Evolutionary conservation across 2,797 vertebrate species (phyloP).

Genomic region (Prionace glauca): DNA sequence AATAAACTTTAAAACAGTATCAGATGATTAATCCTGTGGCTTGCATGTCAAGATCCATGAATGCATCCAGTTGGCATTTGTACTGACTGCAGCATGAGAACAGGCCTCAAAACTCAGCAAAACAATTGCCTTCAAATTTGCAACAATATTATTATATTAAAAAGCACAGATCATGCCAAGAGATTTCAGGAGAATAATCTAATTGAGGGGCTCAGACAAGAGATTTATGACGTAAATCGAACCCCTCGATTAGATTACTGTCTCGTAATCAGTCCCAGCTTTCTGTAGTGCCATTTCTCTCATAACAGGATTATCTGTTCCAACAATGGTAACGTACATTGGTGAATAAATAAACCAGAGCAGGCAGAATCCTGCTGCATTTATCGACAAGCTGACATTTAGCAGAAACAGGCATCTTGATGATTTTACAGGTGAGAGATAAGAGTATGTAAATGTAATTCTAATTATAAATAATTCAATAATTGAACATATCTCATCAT

Average conservation of each 20-base stretch:
- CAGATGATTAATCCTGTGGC: neutral
- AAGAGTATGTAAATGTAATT: neutral
- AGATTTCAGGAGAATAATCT: conserved; percentile 24
- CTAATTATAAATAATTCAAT: conserved; percentile 7
- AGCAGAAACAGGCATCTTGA: neutral
- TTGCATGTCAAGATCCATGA: neutral
- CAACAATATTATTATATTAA: neutral
- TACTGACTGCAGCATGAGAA: neutral
- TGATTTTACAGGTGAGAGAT: neutral
- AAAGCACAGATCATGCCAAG: neutral
- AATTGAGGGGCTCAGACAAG: conserved; percentile 4
- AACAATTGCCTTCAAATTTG: neutral
- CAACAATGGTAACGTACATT: neutral
- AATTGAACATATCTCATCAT: neutral
- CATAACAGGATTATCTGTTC: neutral
- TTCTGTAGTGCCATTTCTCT: neutral
- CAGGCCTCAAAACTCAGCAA: neutral
- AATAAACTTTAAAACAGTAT: neutral
- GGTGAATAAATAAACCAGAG: neutral
- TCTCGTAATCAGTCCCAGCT: conserved; percentile 5
- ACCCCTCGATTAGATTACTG: conserved; percentile 18
- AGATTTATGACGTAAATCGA: neutral
- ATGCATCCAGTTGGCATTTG: neutral
- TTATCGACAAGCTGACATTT: neutral
- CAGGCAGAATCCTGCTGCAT: neutral